These are phyloP conservation scores for Sturnus vulgaris DNA, from an alignment of 2,113 vertebrate genomes.

Conservation along the genomic window DNA sequence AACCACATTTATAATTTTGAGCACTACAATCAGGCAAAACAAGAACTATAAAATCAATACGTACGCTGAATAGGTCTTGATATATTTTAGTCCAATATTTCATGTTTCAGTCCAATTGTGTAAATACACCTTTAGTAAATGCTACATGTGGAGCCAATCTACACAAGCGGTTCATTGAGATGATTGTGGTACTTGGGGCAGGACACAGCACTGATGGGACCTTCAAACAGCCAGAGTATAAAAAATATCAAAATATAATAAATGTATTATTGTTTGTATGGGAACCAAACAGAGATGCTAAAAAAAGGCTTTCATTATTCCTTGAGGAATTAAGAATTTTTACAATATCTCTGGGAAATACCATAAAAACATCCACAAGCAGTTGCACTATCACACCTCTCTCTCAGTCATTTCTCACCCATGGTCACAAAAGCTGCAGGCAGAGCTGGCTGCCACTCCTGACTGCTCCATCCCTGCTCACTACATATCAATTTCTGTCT, in stretches of 20 bases:
- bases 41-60: neutral
- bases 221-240: neutral
- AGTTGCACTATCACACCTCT: neutral
- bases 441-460: neutral
- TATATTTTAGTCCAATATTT: neutral
- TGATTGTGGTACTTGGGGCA: neutral
- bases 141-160: neutral
- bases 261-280: no score
- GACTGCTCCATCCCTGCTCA: neutral
- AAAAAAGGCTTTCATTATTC: neutral
- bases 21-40: neutral
- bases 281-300: neutral
- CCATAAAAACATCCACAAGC: neutral
- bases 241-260: neutral
- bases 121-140: neutral
- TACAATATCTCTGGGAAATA: neutral
- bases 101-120: neutral
- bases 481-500: neutral
- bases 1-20: neutral
- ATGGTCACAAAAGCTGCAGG: rapidly evolving
- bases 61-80: neutral
- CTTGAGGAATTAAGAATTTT: neutral
- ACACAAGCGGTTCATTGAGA: rapidly evolving
- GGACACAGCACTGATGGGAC: neutral
- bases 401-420: neutral